A percentile compares a stretch with the other conserved stretches of the same genome.
phyloP scores from a whole-genome alignment of 2,113 vertebrate genomes.

The Jaculus jaculus region DNA sequence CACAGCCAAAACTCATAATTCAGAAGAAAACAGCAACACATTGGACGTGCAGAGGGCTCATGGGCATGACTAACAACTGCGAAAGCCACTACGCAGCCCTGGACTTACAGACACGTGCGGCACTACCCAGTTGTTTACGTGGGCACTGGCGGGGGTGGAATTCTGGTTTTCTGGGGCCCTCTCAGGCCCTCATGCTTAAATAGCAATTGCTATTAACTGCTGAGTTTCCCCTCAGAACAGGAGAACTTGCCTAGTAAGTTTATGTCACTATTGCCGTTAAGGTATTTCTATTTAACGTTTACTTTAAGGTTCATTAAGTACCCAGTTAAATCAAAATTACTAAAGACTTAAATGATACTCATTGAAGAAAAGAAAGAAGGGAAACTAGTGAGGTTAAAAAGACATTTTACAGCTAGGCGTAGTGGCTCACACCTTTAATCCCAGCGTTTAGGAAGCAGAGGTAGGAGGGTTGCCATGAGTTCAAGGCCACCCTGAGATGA shows the following conservation, averaged over 20 bases:
- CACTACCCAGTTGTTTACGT: too few relatives aligned
- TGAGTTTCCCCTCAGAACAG: background rate
- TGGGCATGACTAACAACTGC: conserved; percentile 20
- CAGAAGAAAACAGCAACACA: background rate
- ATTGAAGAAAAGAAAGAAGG: conserved; percentile 22
- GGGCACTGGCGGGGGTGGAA: too few relatives aligned
- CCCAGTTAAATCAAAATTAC: conserved; percentile 38
- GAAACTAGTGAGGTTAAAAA: background rate
- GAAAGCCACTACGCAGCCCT: background rate
- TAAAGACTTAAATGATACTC: conserved; percentile 39
- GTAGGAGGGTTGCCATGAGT: too few relatives aligned
- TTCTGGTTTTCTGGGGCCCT: too few relatives aligned
- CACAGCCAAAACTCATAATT: background rate
- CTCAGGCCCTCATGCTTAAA: too few relatives aligned
- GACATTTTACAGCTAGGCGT: too few relatives aligned
- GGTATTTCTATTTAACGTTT: conserved; percentile 6
- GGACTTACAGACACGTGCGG: too few relatives aligned
- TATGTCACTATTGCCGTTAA: background rate
- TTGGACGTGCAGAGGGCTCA: background rate
- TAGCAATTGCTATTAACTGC: background rate
- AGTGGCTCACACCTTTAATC: too few relatives aligned
- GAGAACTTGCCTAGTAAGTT: background rate
- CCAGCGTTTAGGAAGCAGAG: too few relatives aligned
- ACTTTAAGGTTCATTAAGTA: conserved; percentile 46
- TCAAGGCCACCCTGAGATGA: too few relatives aligned